Conservation (phyloP, 2,797 vertebrate genomes). For the Meda fulgida region DNA sequence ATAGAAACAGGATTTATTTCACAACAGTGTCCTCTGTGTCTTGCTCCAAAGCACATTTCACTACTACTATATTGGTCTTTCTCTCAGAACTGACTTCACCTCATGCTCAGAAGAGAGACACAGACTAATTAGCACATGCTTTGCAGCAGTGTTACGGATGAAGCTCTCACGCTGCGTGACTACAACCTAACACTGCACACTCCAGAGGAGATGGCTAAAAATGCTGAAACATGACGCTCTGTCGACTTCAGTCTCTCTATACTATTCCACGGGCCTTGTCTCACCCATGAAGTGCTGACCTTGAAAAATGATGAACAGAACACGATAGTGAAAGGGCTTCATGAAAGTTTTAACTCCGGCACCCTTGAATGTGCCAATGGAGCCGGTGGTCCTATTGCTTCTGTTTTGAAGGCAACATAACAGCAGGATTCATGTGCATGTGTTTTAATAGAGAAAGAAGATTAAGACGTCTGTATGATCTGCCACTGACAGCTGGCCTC, state of each 20-base stretch:
- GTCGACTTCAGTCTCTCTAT: constrained; percentile 24
- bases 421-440: constrained; percentile 5
- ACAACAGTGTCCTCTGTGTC: not conserved
- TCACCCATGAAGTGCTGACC: constrained; percentile 6
- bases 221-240: constrained; percentile 48
- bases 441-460: not conserved
- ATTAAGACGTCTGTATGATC: constrained; percentile 54
- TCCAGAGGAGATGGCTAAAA: constrained; percentile 32
- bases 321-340: constrained; percentile 15
- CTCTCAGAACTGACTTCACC: constrained; percentile 25
- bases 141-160: constrained; percentile 23
- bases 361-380: not conserved
- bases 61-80: constrained; percentile 37
- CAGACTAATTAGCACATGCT: constrained; percentile 41
- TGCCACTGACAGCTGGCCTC: constrained; percentile 73
- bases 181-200: constrained; percentile 29
- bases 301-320: constrained; percentile 32
- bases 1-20: not conserved
- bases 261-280: constrained; percentile 16
- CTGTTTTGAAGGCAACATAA: not conserved
- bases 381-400: not conserved
- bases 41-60: constrained; percentile 8
- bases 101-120: constrained; percentile 43
- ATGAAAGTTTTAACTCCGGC: constrained; percentile 55
- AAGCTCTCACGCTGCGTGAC: not conserved